phyloP scores from a whole-genome alignment of 1,140 invertebrate genomes.

The Bombus fervidus region DNA sequence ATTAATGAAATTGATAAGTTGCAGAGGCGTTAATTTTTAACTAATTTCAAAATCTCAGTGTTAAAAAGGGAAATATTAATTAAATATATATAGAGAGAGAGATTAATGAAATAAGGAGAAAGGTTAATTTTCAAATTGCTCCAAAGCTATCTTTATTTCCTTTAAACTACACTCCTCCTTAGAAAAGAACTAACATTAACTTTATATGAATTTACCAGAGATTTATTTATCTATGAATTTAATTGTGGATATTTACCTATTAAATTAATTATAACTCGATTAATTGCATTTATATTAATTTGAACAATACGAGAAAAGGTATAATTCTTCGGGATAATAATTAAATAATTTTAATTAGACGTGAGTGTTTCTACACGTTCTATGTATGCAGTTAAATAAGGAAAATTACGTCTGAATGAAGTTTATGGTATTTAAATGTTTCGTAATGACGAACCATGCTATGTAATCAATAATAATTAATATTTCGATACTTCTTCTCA shows the following conservation, averaged over 20 bases:
- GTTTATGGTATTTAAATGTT: not conserved
- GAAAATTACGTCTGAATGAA: not conserved
- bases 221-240: not conserved
- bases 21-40: not conserved
- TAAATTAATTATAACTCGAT: not conserved
- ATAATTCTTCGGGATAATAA: not conserved
- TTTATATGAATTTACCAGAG: not conserved
- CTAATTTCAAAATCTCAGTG: not conserved
- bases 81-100: not conserved
- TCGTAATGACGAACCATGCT: not conserved
- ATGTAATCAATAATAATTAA: not conserved
- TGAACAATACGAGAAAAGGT: not conserved
- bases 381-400: not conserved
- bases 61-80: too few species aligned
- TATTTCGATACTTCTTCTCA: not conserved
- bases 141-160: not conserved
- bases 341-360: not conserved
- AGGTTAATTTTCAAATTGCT: not conserved
- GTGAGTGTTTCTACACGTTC: not conserved
- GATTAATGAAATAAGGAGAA: not conserved
- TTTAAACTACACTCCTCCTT: not conserved
- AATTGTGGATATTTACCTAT: not conserved
- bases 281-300: not conserved
- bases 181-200: not conserved
- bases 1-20: not conserved